These are phyloP conservation scores for Diarsia rubi DNA, from an alignment of 2,888 invertebrate genomes.

Conservation along the genomic window DNA sequence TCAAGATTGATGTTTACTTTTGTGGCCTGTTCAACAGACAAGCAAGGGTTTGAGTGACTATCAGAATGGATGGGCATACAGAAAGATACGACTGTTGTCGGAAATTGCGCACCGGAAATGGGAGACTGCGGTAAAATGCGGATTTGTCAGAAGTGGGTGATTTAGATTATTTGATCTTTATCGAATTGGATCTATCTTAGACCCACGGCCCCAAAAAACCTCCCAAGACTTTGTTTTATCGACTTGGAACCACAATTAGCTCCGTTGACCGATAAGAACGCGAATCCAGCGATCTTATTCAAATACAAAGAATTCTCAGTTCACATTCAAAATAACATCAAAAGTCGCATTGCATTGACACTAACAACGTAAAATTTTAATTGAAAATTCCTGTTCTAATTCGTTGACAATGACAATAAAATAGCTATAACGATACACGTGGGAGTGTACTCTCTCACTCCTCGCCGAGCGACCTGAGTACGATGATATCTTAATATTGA, in stretches of 20 bases:
- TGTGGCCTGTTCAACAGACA: conserved; percentile 28
- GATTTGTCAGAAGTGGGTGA: neutral
- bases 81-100: neutral
- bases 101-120: conserved; percentile 8
- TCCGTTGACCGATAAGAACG: neutral
- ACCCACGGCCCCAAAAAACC: neutral
- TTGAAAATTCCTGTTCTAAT: neutral
- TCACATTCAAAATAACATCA: no score
- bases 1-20: conserved; percentile 43
- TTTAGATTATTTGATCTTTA: neutral
- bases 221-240: neutral
- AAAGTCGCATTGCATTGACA: no score
- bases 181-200: neutral
- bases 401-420: neutral
- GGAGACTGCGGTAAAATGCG: conserved; percentile 4
- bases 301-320: neutral
- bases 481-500: neutral
- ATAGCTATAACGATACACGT: neutral
- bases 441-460: neutral
- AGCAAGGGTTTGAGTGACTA: conserved; percentile 1
- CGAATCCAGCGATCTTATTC: neutral
- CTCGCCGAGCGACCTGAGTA: neutral
- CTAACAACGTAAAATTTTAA: no score
- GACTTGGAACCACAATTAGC: neutral
- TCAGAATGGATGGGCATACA: neutral